These are phyloP conservation scores for Drosophila asahinai DNA, from an alignment of 1,140 invertebrate genomes.

Conservation along the genomic window DNA sequence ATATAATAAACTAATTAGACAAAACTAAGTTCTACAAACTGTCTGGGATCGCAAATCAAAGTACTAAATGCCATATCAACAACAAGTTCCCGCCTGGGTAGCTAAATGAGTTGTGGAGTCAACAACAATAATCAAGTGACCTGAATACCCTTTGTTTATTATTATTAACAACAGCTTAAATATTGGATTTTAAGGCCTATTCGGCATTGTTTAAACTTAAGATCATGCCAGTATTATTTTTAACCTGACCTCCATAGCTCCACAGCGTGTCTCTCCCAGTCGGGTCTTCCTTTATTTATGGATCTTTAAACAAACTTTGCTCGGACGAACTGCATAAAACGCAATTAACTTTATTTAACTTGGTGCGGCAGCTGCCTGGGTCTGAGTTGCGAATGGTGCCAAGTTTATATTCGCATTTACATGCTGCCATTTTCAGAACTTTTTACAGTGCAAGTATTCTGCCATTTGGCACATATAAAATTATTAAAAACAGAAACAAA, in stretches of 20 bases:
- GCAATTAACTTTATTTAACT: conserved; percentile 75
- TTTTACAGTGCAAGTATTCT: conserved; percentile 45
- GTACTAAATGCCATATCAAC: conserved; percentile 28
- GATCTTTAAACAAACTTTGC: conserved; percentile 58
- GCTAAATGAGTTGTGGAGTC: conserved; percentile 20
- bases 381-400: conserved; percentile 53
- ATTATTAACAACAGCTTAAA: conserved; percentile 30
- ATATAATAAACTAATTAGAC: background rate
- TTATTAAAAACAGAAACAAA: conserved; percentile 38
- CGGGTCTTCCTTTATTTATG: conserved; percentile 46
- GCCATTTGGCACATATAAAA: conserved; percentile 57
- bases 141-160: conserved; percentile 38
- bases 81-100: conserved; percentile 5
- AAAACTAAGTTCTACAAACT: conserved; percentile 1
- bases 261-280: conserved; percentile 3
- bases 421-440: conserved; percentile 33
- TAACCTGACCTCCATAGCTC: conserved; percentile 33
- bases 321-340: conserved; percentile 59
- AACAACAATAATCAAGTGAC: conserved; percentile 33
- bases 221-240: conserved; percentile 40
- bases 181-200: conserved; percentile 32
- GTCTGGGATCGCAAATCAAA: conserved; percentile 5
- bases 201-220: conserved; percentile 38
- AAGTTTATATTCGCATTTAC: conserved; percentile 66
- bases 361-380: conserved; percentile 33